Conservation (phyloP, 2,113 vertebrate genomes). For the Tragelaphus strepsiceros region DNA sequence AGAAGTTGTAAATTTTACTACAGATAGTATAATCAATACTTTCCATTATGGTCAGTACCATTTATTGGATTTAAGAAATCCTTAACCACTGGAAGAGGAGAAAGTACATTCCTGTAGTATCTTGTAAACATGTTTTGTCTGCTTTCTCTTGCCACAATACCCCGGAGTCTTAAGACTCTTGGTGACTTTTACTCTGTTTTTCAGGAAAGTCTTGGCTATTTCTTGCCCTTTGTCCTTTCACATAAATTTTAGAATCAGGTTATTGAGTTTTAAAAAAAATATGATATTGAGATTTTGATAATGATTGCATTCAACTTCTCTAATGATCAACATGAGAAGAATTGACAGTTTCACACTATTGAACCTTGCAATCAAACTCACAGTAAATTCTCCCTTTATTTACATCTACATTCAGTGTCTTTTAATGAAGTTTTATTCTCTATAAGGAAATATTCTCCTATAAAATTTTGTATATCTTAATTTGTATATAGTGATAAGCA, state of each 20-base stretch:
- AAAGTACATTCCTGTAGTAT: not conserved
- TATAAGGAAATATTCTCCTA: not conserved
- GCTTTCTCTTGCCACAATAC: not conserved
- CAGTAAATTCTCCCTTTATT: not conserved
- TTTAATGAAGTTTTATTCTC: not conserved
- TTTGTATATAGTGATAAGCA: not conserved
- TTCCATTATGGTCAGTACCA: not conserved
- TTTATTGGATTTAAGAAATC: slow-evolving; percentile 29
- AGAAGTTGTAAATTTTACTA: not conserved
- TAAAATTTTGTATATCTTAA: not conserved
- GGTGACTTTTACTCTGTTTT: not conserved
- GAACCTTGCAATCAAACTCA: not conserved
- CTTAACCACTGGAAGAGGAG: not conserved
- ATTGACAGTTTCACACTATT: not conserved
- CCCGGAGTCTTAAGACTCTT: not conserved
- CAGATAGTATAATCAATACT: not conserved
- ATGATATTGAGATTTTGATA: not conserved
- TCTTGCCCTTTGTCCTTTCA: not conserved
- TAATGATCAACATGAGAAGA: not conserved
- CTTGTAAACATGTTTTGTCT: not conserved
- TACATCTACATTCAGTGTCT: not conserved
- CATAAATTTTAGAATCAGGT: not conserved
- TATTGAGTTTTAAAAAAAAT: not conserved
- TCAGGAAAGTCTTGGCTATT: not conserved
- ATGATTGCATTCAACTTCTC: not conserved